phyloP scores from a whole-genome alignment of 1,140 invertebrate species.

The Sycobia sp. region DNA sequence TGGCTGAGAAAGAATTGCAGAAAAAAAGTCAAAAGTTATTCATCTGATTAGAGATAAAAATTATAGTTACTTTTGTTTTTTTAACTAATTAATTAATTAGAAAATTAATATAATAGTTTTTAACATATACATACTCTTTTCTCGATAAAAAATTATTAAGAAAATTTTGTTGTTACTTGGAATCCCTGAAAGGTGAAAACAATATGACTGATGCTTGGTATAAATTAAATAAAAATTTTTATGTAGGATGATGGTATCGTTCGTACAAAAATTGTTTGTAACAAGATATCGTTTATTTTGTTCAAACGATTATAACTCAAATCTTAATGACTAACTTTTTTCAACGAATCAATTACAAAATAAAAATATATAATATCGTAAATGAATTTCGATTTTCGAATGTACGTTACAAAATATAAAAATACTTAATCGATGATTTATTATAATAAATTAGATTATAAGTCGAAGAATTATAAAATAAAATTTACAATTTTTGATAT shows the following conservation, averaged over 20 bases:
- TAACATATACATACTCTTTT: constrained; percentile 23
- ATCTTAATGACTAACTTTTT: constrained; percentile 3
- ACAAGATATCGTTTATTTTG: constrained; percentile 11
- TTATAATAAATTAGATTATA: neutral
- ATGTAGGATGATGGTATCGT: constrained; percentile 13
- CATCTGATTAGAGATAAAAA: too few species aligned
- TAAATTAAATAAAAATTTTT: neutral
- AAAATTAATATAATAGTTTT: constrained; percentile 15
- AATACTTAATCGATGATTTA: neutral
- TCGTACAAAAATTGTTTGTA: constrained; percentile 1
- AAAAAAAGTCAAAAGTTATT: too few species aligned
- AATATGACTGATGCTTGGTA: neutral
- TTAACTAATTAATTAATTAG: constrained; percentile 3
- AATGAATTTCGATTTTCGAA: too few species aligned
- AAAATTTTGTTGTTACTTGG: constrained; percentile 18
- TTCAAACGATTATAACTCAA: neutral
- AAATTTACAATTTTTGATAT: constrained; percentile 2
- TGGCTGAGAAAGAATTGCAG: too few species aligned
- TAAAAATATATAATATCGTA: neutral
- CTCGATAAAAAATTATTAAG: constrained; percentile 25
- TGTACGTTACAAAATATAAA: constrained; percentile 2
- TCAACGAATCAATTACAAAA: neutral
- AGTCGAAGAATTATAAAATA: neutral
- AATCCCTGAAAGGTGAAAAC: constrained; percentile 12
- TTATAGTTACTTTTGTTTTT: neutral